Percentiles rank a stretch among this genome's conserved stretches.
These are phyloP conservation scores for Lonchura striata DNA, from an alignment of 2,113 vertebrate genomes.

Conservation along the genomic window DNA sequence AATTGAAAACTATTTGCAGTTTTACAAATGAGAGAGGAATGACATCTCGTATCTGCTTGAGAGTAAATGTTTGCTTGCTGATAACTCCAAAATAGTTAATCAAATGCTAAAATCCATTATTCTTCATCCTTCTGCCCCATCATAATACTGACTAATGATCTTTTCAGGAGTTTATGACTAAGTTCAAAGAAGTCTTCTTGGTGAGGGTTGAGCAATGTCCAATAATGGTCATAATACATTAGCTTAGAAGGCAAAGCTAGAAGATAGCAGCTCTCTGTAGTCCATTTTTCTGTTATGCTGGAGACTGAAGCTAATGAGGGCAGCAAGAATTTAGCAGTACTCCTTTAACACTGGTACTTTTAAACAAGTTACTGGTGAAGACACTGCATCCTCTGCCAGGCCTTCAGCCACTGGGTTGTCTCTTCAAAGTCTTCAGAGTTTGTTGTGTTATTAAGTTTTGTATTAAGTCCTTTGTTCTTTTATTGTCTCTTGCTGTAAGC, in stretches of 20 bases:
- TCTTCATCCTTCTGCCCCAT: not conserved
- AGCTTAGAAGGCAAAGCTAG: not conserved
- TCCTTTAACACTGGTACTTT: not conserved
- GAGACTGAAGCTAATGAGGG: not conserved
- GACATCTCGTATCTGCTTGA: not conserved
- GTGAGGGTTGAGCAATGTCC: not conserved
- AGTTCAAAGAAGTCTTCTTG: not conserved
- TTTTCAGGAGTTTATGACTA: not conserved
- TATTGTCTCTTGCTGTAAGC: not conserved
- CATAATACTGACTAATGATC: not conserved
- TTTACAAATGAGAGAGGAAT: not conserved
- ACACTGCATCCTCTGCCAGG: not conserved
- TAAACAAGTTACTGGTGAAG: not conserved
- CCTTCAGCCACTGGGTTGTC: not conserved
- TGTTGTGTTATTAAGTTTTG: not conserved
- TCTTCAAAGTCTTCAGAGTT: not conserved
- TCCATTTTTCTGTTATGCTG: not conserved
- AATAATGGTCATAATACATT: not conserved
- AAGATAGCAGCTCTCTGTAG: not conserved
- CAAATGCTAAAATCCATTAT: not conserved
- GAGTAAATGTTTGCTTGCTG: not conserved
- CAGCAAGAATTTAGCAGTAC: not conserved
- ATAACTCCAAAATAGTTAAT: not conserved
- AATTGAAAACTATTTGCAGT: not conserved
- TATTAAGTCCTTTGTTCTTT: not conserved